phyloP scores from a whole-genome alignment of 2,888 invertebrate species.

The Labia minor region DNA sequence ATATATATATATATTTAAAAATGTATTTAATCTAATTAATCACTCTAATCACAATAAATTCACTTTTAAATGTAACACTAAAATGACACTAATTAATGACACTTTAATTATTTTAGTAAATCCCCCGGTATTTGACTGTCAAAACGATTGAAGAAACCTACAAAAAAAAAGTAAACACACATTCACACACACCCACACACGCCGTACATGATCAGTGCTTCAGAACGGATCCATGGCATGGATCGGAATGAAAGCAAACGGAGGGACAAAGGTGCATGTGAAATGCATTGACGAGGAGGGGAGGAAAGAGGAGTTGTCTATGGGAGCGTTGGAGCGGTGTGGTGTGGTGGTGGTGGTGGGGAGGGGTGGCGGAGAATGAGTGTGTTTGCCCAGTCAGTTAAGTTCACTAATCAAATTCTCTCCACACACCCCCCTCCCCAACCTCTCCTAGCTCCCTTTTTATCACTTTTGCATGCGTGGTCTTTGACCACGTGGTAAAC shows the following conservation, averaged over 20 bases:
- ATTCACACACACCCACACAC: neutral
- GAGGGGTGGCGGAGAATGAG: neutral
- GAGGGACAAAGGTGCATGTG: neutral
- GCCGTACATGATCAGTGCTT: neutral
- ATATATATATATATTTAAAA: too few relatives aligned
- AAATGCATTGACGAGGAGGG: neutral
- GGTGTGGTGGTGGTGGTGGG: neutral
- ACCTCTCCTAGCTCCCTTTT: neutral
- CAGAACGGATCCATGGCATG: slow-evolving; percentile 4
- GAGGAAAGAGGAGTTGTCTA: too few relatives aligned
- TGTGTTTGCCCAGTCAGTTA: too few relatives aligned
- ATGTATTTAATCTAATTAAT: too few relatives aligned
- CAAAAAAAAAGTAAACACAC: too few relatives aligned
- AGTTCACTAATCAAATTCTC: neutral
- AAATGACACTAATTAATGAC: too few relatives aligned
- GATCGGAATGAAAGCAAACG: neutral
- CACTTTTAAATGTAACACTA: too few relatives aligned
- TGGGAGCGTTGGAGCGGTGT: neutral
- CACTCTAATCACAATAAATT: too few relatives aligned
- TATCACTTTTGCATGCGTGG: neutral
- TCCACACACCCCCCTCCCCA: neutral
- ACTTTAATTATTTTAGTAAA: too few relatives aligned
- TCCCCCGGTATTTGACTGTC: too few relatives aligned
- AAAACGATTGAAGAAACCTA: too few relatives aligned
- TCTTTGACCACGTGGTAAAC: neutral